Evolutionary conservation across 1,140 invertebrate species (phyloP), one percentile per base, ranked within the genome.

Genomic region (Eriocheir sinensis): DNA sequence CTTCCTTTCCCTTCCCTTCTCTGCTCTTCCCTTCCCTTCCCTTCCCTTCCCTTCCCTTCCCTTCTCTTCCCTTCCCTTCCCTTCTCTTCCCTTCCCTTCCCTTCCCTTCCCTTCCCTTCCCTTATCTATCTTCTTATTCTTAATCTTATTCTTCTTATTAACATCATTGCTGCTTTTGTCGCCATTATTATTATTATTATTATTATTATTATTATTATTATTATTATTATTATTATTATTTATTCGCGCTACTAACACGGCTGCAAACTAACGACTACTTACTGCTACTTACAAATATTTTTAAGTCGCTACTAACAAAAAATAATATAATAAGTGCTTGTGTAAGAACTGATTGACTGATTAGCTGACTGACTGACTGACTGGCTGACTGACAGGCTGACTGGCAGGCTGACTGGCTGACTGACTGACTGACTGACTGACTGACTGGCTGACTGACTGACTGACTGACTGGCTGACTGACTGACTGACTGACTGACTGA

Each of bases 31-130:
- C 32, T 34, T 8, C 81, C 34, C 81, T 8, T 8, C 32, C 9
- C 30, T 41, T 12, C 38, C 36, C 86, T 36, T 30, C 30, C 34
- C 41, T 6, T 30, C 38, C 12, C 86, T 32, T 8, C 32, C 30
- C 8, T 83, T 32, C 8, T 8, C 32, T 21, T 9, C 34, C 81
- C 30, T 32, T 48, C 88, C 4, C 88, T 48, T 44, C 34, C 38
- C 53, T 44, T 89, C 88, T 89, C 88, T 89, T 44, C 53, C 88
- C 53, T 44, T 89, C 88, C 53, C 88, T 89, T 44, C 53, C 88
- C 53, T 44, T 89, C 88, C 53, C 88, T 89, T 44, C 53, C 88
- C 53, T 44, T 89, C 88, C 53, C 88, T 38, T 15, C 30, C 15
- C 21, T 53, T 91, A 41, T 91, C 27, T 91, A 30, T 30, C 32